Evolutionary conservation across 2,797 vertebrate genomes (phyloP).

Genomic region (Acanthurus leucopareius): DNA sequence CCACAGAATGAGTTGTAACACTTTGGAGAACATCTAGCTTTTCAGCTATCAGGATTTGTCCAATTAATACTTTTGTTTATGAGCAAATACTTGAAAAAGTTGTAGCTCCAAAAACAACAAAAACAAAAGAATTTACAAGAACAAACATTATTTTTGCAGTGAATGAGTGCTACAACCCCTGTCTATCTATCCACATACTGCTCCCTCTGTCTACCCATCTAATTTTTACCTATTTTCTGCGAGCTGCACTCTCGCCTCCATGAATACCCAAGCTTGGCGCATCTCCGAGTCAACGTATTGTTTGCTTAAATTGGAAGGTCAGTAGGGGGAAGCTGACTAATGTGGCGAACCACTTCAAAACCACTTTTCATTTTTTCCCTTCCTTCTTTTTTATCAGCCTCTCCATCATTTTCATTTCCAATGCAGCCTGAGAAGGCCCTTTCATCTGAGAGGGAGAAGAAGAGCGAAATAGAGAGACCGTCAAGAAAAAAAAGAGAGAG

Average conservation of each 20-base stretch:
- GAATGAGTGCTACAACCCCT: constrained; percentile 8
- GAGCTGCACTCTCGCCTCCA: constrained; percentile 36
- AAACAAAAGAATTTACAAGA: neutral
- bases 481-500: constrained; percentile 46
- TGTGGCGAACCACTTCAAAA: constrained; percentile 83
- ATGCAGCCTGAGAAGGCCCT: constrained; percentile 67
- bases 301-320: constrained; percentile 81
- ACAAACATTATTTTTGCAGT: constrained; percentile 12
- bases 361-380: constrained; percentile 81
- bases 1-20: neutral
- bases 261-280: constrained; percentile 45
- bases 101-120: neutral
- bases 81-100: neutral
- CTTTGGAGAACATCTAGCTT: neutral
- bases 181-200: constrained; percentile 4
- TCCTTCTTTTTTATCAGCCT: constrained; percentile 70
- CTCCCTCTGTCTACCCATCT: constrained; percentile 37
- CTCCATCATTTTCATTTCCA: constrained; percentile 77
- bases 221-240: constrained; percentile 46
- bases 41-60: neutral
- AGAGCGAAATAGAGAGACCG: constrained; percentile 40
- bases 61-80: neutral
- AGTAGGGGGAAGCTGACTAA: constrained; percentile 69
- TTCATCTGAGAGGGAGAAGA: constrained; percentile 72
- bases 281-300: constrained; percentile 73